Evolutionary conservation across 2,113 vertebrate species (phyloP).

Genomic region (Bujurquina vittata): DNA sequence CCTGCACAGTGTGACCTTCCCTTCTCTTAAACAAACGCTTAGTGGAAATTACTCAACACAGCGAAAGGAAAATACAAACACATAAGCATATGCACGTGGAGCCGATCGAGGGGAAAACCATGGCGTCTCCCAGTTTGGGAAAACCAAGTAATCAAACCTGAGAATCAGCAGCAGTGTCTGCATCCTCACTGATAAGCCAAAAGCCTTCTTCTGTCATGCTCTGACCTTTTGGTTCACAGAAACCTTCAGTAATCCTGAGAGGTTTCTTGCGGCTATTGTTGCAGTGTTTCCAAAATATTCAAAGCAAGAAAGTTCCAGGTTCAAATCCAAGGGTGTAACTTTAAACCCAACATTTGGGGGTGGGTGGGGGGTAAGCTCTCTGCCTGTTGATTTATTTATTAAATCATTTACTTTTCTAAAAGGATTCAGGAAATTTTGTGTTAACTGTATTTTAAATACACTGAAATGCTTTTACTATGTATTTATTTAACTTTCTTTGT

Average conservation of each 20-base stretch:
- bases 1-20: conserved; percentile 53
- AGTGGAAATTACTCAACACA: conserved; percentile 62
- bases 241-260: background rate
- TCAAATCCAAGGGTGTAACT: no score
- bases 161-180: conserved; percentile 56
- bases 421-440: no score
- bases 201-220: background rate
- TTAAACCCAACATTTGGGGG: no score
- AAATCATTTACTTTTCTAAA: no score
- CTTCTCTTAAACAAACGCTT: conserved; percentile 53
- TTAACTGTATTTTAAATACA: no score
- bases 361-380: no score
- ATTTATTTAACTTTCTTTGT: no score
- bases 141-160: conserved; percentile 55
- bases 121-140: conserved; percentile 40
- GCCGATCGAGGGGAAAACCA: conserved; percentile 51
- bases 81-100: conserved; percentile 27
- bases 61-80: conserved; percentile 63
- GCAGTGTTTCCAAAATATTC: background rate
- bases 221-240: conserved; percentile 20
- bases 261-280: background rate
- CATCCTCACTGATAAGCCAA: conserved; percentile 70
- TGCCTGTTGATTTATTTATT: no score
- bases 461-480: no score
- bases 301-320: background rate